Percentiles rank a stretch among this genome's conserved stretches.
phyloP scores from a whole-genome alignment of 2,797 vertebrate species.

The Cheirogaleus major region DNA sequence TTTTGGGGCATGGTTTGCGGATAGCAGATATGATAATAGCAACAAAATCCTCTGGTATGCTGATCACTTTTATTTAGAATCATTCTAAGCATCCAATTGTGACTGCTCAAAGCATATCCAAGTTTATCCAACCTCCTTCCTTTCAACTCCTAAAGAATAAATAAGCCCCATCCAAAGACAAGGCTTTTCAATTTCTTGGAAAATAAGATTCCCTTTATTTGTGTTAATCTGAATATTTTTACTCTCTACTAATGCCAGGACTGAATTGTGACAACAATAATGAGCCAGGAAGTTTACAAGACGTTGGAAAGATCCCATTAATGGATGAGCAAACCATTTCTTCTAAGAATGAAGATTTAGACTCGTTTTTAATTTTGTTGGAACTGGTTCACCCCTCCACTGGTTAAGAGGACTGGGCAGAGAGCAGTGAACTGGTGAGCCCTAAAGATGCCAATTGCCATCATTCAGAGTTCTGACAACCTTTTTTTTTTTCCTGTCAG shows the following conservation, averaged over 20 bases:
- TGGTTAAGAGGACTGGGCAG: neutral
- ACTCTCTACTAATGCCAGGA: neutral
- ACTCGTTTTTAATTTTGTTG: conserved; percentile 9
- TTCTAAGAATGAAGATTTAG: neutral
- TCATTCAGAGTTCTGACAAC: neutral
- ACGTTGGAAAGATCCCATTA: neutral
- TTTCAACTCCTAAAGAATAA: neutral
- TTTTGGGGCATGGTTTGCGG: neutral
- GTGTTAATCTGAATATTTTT: neutral
- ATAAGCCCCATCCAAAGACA: neutral
- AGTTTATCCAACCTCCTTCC: neutral
- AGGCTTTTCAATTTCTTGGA: neutral
- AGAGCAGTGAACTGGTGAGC: neutral
- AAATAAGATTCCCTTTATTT: neutral
- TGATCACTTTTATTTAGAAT: neutral
- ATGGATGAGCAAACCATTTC: neutral
- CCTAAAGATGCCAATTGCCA: neutral
- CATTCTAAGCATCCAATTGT: neutral
- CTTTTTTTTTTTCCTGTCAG: neutral
- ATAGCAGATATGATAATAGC: neutral
- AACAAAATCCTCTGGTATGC: neutral
- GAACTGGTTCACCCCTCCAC: neutral
- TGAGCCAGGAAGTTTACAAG: neutral
- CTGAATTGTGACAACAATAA: neutral
- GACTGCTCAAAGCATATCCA: neutral